These are phyloP conservation scores for Anthophora plumipes DNA, from an alignment of 2,888 invertebrate species.

Conservation along the genomic window DNA sequence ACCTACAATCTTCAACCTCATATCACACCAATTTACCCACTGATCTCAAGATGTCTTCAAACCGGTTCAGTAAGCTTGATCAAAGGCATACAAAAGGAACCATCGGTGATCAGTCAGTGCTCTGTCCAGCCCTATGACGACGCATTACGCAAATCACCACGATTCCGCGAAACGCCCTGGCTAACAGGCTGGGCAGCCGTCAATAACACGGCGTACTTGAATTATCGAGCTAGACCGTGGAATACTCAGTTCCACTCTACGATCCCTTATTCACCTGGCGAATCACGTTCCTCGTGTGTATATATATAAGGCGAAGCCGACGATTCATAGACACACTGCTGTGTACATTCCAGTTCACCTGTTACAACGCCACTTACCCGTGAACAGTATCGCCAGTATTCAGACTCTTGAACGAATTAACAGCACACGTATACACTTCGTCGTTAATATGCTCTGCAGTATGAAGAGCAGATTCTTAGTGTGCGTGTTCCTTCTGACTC, in stretches of 20 bases:
- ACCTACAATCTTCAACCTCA: background rate
- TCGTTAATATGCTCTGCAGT: background rate
- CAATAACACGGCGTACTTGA: slow-evolving; percentile 78
- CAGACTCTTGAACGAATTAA: background rate
- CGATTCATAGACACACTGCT: slow-evolving; percentile 47
- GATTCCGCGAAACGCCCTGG: slow-evolving; percentile 30
- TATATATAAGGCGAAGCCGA: slow-evolving; percentile 64
- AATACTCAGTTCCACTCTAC: slow-evolving; percentile 70
- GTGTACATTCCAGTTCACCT: slow-evolving; percentile 39
- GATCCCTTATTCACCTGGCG: slow-evolving; percentile 50
- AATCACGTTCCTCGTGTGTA: slow-evolving; percentile 66
- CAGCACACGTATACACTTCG: background rate
- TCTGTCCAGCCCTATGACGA: background rate
- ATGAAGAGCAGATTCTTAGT: background rate
- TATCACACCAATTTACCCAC: background rate
- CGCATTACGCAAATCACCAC: slow-evolving; percentile 53
- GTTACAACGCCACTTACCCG: background rate
- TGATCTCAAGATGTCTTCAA: background rate
- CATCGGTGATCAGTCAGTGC: background rate
- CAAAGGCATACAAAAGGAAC: background rate
- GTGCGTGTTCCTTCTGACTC: slow-evolving; percentile 17
- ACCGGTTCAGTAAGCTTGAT: slow-evolving; percentile 5
- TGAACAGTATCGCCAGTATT: background rate
- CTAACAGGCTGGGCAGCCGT: slow-evolving; percentile 55
- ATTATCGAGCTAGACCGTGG: slow-evolving; percentile 75